Base-by-base conservation (phyloP, 2,113 vertebrate species). In the Panthera uncia region DNA sequence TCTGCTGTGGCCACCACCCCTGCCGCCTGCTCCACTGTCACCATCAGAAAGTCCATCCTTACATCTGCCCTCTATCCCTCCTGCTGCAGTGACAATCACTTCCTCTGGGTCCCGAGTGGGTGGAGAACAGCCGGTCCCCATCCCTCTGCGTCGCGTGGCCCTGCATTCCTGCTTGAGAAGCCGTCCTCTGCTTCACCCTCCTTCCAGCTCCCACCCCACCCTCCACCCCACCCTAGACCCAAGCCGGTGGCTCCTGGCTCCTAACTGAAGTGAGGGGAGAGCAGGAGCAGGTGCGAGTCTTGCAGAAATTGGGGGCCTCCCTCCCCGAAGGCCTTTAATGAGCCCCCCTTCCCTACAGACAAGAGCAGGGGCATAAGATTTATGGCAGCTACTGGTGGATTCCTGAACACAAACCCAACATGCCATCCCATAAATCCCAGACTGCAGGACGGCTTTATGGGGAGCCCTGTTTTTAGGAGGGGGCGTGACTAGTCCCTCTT, bases 41-140 rank as follows among this genome's bases (percentile, higher is more conserved):
- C 93, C 96, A 11, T 92, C 89, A 83, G 95, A 92, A 98, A 96
- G 96, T 90, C 76, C 71, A 74, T 95, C 96, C 69, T 68, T 50
- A 14, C 29, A 21, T 96, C 92, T 80, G 90, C n/a, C 96, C 95
- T 55, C 89, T 66, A 71, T 68, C 1, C 74, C 50, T 93, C 71
- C 85, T 14, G 5, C 82, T 18, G 1, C 73, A 29, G 41, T 14
- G 41, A 73, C 79, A 97, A 29, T 84, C 63, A 38, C 91, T 95
- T 97, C 98, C 97, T 92, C 92, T 84, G 36, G 21, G 61, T 66
- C 36, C 81, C 52, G 18, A 61, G 7, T 5, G 18, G 52, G 33
- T 21, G 78, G 80, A 36, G 66, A 89, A 71, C 94, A 96, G 96
- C 97, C 61, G 95, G 96, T 73, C 81, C 86, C 57, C 68, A 9